Conservation (phyloP, 2,797 vertebrate genomes). For the Phataginus tetradactyla region DNA sequence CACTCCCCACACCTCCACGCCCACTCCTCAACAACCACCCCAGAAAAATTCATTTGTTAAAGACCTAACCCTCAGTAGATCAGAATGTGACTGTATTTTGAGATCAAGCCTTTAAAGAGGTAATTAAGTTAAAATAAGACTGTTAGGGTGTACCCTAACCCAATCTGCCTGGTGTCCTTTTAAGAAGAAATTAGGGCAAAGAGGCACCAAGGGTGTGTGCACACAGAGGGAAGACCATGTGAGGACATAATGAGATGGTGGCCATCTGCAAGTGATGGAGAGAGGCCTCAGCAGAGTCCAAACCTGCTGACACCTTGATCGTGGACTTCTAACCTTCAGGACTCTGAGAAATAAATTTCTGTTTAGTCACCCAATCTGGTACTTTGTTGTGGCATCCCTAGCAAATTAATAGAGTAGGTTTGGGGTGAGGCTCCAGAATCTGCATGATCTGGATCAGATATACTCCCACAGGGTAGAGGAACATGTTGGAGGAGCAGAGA, state of each 20-base stretch:
- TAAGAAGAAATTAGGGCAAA: background rate
- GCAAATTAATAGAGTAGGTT: background rate
- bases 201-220: no score
- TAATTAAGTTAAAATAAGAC: background rate
- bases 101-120: background rate
- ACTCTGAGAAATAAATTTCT: background rate
- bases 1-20: no score
- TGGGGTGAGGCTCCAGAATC: background rate
- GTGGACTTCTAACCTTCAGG: background rate
- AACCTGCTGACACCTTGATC: background rate
- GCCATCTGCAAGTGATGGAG: background rate
- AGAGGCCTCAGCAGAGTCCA: no score
- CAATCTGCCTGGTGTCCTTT: background rate
- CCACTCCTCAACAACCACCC: no score
- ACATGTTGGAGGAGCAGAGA: background rate
- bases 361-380: background rate
- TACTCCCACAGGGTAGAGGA: background rate
- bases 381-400: background rate
- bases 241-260: background rate
- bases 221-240: background rate
- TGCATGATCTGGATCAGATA: background rate
- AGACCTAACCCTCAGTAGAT: background rate
- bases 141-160: no score
- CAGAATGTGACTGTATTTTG: background rate
- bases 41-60: background rate